phyloP scores from a whole-genome alignment of 2,797 vertebrate genomes.

The Euphonia xanthogaster region DNA sequence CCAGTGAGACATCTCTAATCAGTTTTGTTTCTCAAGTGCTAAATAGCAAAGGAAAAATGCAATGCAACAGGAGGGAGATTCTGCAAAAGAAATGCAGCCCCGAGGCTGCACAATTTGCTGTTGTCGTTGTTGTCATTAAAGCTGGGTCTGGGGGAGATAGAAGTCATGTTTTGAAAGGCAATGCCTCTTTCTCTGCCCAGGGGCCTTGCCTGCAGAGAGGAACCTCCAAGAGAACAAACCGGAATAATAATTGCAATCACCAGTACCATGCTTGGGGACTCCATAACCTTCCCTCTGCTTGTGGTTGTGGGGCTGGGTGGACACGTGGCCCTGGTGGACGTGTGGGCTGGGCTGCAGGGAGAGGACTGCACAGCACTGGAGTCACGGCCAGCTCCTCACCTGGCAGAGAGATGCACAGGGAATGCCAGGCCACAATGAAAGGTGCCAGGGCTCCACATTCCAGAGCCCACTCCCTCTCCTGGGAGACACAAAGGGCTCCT shows the following conservation, averaged over 20 bases:
- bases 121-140: accelerated
- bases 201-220: not conserved
- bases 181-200: not conserved
- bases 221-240: not conserved
- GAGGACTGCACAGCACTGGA: not conserved
- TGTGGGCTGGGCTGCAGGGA: not conserved
- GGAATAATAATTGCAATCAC: not conserved
- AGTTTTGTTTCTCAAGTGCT: slow-evolving; percentile 1
- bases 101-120: accelerated
- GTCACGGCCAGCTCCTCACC: accelerated
- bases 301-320: accelerated
- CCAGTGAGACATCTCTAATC: not conserved
- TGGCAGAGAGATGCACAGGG: not conserved
- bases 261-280: not conserved
- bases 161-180: not conserved
- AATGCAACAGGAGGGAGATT: not conserved
- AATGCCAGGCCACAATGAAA: not conserved
- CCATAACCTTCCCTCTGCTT: not conserved
- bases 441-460: not conserved
- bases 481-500: not conserved
- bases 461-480: not conserved
- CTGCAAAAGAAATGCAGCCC: not conserved
- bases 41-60: not conserved
- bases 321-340: accelerated
- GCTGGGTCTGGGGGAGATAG: not conserved